Evolutionary conservation across 2,888 invertebrate genomes (phyloP).

Genomic region (Phytoseiulus persimilis): DNA sequence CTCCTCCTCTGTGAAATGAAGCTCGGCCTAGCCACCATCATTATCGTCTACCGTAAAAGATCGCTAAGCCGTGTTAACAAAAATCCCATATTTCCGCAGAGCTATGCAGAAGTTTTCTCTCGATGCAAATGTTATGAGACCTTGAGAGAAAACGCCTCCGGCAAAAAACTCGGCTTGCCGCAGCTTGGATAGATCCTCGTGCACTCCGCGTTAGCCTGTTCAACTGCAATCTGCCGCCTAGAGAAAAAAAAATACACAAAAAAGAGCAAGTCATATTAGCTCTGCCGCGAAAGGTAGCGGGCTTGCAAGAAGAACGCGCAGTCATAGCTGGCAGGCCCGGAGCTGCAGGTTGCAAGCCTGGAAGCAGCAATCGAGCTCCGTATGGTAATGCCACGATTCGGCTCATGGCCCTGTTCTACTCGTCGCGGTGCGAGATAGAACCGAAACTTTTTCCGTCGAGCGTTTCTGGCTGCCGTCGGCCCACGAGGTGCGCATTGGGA

Average conservation of each 20-base stretch:
- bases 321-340: neutral
- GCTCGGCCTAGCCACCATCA: neutral
- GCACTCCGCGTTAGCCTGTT: neutral
- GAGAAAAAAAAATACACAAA: neutral
- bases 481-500: too few species aligned
- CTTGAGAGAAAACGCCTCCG: neutral
- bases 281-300: neutral
- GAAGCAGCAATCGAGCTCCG: neutral
- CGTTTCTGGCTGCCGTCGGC: neutral
- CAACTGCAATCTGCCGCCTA: neutral
- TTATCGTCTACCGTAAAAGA: neutral
- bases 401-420: neutral
- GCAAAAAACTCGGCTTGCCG: neutral
- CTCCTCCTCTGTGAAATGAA: too few species aligned
- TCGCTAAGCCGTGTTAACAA: neutral
- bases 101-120: neutral
- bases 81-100: neutral
- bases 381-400: neutral
- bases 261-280: neutral
- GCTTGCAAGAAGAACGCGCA: neutral
- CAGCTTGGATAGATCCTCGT: neutral
- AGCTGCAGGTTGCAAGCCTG: neutral
- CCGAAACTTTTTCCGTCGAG: neutral
- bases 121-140: neutral
- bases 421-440: neutral